Percentiles rank a stretch among this genome's conserved stretches.
phyloP scores from a whole-genome alignment of 2,888 invertebrate species.

The Caenorhabditis sp. region DNA sequence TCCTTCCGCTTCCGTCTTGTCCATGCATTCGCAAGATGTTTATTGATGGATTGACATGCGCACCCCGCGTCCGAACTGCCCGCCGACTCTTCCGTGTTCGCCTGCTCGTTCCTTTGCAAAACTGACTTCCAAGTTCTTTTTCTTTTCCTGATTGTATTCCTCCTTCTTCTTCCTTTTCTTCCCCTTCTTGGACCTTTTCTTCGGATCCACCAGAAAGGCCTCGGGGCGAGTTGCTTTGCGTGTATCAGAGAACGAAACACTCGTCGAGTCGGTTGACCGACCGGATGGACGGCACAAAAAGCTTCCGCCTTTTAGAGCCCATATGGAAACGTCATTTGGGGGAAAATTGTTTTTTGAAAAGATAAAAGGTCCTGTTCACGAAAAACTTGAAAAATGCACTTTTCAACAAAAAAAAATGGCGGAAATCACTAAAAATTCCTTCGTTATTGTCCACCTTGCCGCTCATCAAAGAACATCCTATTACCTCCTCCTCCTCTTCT shows the following conservation, averaged over 20 bases:
- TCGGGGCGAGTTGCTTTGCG: not conserved
- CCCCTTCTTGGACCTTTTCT: too few relatives aligned
- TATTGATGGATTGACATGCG: constrained; percentile 47
- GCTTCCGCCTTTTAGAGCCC: not conserved
- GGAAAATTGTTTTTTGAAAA: not conserved
- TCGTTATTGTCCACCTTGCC: too few relatives aligned
- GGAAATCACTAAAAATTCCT: too few relatives aligned
- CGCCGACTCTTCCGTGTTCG: constrained; percentile 22
- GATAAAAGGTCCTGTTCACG: too few relatives aligned
- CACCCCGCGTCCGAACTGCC: too few relatives aligned
- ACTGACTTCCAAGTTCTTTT: too few relatives aligned
- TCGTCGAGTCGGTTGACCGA: not conserved
- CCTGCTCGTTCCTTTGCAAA: not conserved
- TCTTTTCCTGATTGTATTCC: not conserved
- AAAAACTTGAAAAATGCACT: too few relatives aligned
- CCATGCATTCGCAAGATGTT: constrained; percentile 54
- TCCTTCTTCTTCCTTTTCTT: too few relatives aligned
- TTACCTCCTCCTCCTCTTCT: too few relatives aligned
- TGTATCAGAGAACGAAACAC: not conserved
- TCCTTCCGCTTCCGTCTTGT: constrained; percentile 12
- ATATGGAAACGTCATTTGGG: not conserved
- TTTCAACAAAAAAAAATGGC: too few relatives aligned
- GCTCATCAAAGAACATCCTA: too few relatives aligned
- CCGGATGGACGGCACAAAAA: not conserved
- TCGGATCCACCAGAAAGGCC: too few relatives aligned